Evolutionary conservation across 2,113 vertebrate genomes (phyloP).

Genomic region (Apus apus): DNA sequence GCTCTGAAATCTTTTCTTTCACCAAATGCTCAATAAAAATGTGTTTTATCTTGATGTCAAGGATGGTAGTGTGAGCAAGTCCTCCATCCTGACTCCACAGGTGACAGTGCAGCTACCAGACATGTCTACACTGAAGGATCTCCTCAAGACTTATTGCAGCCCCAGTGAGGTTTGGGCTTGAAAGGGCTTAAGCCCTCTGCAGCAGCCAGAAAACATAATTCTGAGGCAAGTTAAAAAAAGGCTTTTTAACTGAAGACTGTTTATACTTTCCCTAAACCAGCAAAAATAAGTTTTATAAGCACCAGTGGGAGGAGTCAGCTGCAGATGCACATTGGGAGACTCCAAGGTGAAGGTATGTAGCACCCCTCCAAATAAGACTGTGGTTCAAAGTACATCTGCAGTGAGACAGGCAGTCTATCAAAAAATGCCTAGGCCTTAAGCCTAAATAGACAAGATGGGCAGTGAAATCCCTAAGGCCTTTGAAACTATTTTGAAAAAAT

Average conservation of each 20-base stretch:
- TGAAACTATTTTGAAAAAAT: slow-evolving; percentile 43
- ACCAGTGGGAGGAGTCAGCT: not conserved
- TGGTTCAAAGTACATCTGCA: slow-evolving; percentile 1
- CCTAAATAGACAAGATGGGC: slow-evolving; percentile 47
- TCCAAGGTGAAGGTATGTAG: slow-evolving; percentile 10
- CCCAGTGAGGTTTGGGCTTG: not conserved
- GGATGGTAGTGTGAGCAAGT: not conserved
- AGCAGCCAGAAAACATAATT: not conserved
- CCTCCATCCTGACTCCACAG: not conserved
- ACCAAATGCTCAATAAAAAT: not conserved
- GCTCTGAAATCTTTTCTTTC: not conserved
- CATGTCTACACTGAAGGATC: not conserved
- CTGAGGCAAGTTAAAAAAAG: not conserved
- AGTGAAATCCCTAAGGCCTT: not conserved
- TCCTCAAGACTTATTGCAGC: not conserved
- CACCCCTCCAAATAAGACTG: slow-evolving; percentile 36
- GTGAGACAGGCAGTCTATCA: not conserved
- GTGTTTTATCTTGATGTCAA: not conserved
- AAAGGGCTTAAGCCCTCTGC: not conserved
- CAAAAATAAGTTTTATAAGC: not conserved
- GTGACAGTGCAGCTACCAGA: not conserved
- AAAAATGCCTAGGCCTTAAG: slow-evolving; percentile 18
- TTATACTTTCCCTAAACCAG: slow-evolving; percentile 3
- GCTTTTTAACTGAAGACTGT: not conserved
- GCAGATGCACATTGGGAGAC: not conserved